Conservation (phyloP, 2,113 vertebrate species). For the Semicossyphus pulcher region DNA sequence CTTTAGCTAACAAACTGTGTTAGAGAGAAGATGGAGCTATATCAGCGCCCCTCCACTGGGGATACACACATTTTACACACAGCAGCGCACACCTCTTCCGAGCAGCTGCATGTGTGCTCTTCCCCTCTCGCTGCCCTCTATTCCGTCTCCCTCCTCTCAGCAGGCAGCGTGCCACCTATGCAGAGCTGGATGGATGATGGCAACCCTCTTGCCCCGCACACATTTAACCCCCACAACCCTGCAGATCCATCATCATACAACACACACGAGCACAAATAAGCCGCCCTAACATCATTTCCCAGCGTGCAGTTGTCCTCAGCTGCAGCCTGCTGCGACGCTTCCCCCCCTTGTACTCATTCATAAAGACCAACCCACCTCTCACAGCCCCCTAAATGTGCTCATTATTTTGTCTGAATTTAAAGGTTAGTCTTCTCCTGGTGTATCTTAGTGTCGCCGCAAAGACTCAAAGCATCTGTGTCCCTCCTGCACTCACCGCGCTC, state of each 20-base stretch:
- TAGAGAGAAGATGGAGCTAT: constrained; percentile 50
- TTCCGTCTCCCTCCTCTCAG: constrained; percentile 52
- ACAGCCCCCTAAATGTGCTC: background rate
- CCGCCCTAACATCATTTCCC: constrained; percentile 37
- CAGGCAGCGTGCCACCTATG: constrained; percentile 53
- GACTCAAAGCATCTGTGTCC: constrained; percentile 1
- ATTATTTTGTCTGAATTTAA: constrained; percentile 18
- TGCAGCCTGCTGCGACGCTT: constrained; percentile 9
- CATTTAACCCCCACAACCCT: constrained; percentile 74
- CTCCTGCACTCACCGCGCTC: background rate
- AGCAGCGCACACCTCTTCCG: constrained; percentile 48
- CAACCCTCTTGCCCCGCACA: constrained; percentile 53
- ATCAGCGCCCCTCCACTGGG: constrained; percentile 47
- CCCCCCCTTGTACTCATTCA: background rate
- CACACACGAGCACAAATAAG: constrained; percentile 43
- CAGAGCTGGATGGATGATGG: constrained; percentile 65
- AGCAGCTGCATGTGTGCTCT: constrained; percentile 62
- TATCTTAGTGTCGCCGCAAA: constrained; percentile 5
- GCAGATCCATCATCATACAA: constrained; percentile 65
- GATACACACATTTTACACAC: constrained; percentile 58
- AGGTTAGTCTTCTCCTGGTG: background rate
- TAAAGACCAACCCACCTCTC: background rate
- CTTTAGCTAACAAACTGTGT: constrained; percentile 54
- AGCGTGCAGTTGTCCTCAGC: constrained; percentile 28
- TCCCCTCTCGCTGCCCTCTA: constrained; percentile 63